These are phyloP conservation scores for Polyergus mexicanus DNA, from an alignment of 1,140 invertebrate genomes.

Conservation along the genomic window DNA sequence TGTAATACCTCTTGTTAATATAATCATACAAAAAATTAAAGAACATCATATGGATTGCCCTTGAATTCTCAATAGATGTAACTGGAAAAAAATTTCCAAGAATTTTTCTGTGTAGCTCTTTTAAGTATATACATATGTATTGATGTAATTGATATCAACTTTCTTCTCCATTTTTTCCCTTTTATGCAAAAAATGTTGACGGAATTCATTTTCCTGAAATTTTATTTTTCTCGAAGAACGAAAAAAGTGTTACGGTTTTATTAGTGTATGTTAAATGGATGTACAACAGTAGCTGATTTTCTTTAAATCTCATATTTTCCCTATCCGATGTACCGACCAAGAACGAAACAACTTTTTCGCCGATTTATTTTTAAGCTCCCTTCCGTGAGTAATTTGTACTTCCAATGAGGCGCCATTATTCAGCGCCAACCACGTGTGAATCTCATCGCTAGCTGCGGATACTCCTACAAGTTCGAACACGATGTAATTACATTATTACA, in stretches of 20 bases:
- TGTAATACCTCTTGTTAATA: not conserved
- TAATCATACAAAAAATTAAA: constrained; percentile 33
- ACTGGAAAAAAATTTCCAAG: not conserved
- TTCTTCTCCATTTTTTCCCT: not conserved
- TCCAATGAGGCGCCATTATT: constrained; percentile 85
- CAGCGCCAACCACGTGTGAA: constrained; percentile 84
- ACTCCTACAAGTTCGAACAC: constrained; percentile 66
- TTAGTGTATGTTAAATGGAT: constrained; percentile 13
- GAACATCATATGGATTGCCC: constrained; percentile 23
- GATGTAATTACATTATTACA: constrained; percentile 28
- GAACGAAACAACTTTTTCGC: constrained; percentile 84
- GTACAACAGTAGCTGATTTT: constrained; percentile 26
- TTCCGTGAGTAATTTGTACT: constrained; percentile 83
- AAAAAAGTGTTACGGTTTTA: not conserved
- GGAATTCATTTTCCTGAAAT: not conserved
- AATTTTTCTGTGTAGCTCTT: not conserved
- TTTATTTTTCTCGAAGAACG: not conserved
- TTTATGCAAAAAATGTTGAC: not conserved
- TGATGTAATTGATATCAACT: constrained; percentile 7
- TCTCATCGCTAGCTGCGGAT: constrained; percentile 81
- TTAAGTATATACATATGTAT: constrained; percentile 13
- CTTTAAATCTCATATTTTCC: constrained; percentile 81
- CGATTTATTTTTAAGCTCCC: constrained; percentile 81
- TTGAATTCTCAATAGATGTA: constrained; percentile 12
- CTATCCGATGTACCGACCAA: constrained; percentile 86